phyloP scores from a whole-genome alignment of 2,888 invertebrate species.

The Bugula neritina region DNA sequence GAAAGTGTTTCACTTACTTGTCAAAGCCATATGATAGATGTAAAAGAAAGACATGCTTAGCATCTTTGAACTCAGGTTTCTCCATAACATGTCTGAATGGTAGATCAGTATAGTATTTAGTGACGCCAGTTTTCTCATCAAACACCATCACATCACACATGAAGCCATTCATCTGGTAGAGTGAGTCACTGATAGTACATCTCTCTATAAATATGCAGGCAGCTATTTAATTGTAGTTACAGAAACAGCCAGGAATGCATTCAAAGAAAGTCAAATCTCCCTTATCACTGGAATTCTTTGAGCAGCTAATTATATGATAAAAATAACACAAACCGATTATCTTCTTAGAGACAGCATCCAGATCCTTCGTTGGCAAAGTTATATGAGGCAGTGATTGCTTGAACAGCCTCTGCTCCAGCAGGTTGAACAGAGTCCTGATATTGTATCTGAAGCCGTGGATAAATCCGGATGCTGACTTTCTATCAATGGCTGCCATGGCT shows the following conservation, averaged over 20 bases:
- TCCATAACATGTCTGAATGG: constrained; percentile 6
- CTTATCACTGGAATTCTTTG: too few species aligned
- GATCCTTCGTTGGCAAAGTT: not conserved
- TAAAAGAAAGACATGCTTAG: constrained; percentile 10
- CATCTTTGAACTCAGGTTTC: not conserved
- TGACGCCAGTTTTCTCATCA: not conserved
- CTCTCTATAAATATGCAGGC: too few species aligned
- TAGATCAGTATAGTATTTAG: constrained; percentile 8
- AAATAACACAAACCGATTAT: constrained; percentile 2
- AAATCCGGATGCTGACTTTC: constrained; percentile 24
- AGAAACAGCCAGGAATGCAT: too few species aligned
- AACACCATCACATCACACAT: constrained; percentile 20
- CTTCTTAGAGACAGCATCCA: constrained; percentile 9
- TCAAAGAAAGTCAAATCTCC: too few species aligned
- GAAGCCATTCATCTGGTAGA: constrained; percentile 17
- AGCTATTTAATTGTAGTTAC: too few species aligned
- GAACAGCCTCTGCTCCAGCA: constrained; percentile 19
- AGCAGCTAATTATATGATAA: too few species aligned
- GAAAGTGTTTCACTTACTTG: constrained; percentile 24
- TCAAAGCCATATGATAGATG: constrained; percentile 6
- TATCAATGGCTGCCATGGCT: constrained; percentile 15
- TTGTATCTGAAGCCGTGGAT: constrained; percentile 28
- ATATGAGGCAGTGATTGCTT: constrained; percentile 14
- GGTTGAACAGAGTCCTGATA: constrained; percentile 26
- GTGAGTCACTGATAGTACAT: not conserved